Evolutionary conservation across 1,140 invertebrate genomes (phyloP).

Genomic region (Helicoverpa zea): DNA sequence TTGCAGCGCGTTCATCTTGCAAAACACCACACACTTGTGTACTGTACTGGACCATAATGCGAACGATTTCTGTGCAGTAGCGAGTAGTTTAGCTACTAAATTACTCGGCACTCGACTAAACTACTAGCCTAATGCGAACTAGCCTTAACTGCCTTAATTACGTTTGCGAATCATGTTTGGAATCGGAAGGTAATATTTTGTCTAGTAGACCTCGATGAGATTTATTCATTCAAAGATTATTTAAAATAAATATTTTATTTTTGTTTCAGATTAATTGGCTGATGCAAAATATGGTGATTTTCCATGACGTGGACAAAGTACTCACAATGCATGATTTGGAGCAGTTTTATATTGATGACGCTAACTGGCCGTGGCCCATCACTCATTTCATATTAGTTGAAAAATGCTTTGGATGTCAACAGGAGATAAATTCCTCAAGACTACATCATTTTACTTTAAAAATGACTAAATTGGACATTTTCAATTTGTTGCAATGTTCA

Average conservation of each 20-base stretch:
- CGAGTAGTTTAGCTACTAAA: too few species aligned
- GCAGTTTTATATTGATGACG: constrained; percentile 2
- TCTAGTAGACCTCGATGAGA: too few species aligned
- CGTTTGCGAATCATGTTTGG: background rate
- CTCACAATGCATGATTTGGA: background rate
- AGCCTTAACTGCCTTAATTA: background rate
- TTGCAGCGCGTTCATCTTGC: too few species aligned
- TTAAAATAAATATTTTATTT: background rate
- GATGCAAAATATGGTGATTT: background rate
- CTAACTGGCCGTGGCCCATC: background rate
- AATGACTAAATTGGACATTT: background rate
- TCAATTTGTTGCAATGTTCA: background rate
- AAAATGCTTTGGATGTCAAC: constrained; percentile 1
- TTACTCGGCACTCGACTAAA: too few species aligned
- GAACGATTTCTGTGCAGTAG: too few species aligned
- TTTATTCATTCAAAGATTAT: too few species aligned
- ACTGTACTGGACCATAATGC: too few species aligned
- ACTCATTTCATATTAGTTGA: background rate
- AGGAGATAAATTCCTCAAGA: background rate
- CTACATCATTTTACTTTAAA: background rate
- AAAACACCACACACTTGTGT: too few species aligned
- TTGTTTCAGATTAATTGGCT: background rate
- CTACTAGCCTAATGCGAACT: too few species aligned
- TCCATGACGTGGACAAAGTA: background rate
- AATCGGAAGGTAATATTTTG: background rate